A percentile compares a stretch with the other conserved stretches of the same genome.
Conservation (phyloP, 2,797 vertebrate species). For the Buphagus erythrorhynchus region DNA sequence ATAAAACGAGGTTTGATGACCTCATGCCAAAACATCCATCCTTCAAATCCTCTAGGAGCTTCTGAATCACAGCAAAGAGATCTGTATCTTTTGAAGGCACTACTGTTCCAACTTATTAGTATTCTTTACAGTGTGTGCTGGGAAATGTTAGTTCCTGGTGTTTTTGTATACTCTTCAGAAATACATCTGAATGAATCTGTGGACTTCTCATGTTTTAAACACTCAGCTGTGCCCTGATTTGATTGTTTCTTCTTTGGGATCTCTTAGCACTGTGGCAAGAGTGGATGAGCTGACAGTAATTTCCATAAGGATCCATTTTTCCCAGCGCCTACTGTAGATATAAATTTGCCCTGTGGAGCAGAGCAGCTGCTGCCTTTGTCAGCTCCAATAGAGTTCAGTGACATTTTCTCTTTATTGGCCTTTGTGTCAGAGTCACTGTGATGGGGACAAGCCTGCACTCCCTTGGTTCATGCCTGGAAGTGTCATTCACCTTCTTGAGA, state of each 20-base stretch:
- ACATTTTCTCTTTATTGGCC: not conserved
- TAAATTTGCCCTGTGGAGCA: not conserved
- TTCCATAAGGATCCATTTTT: not conserved
- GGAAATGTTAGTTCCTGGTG: not conserved
- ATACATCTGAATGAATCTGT: not conserved
- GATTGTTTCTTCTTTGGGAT: not conserved
- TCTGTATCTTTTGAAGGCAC: not conserved
- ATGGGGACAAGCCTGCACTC: not conserved
- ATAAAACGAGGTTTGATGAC: not conserved
- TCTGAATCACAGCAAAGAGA: not conserved
- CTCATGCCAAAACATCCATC: not conserved
- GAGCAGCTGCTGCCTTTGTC: slow-evolving; percentile 1
- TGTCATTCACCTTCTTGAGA: not conserved
- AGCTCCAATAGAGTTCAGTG: not conserved
- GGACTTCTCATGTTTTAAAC: not conserved
- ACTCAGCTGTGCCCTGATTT: not conserved
- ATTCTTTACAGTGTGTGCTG: not conserved
- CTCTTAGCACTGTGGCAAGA: accelerated
- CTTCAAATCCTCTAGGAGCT: not conserved
- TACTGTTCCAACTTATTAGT: not conserved
- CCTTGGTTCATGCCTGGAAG: not conserved
- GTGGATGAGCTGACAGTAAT: not conserved
- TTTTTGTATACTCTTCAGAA: not conserved
- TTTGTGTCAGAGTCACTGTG: not conserved
- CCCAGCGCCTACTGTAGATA: not conserved